These are phyloP conservation scores for Puffinus mauretanicus DNA, from an alignment of 2,113 vertebrate species.

Conservation along the genomic window DNA sequence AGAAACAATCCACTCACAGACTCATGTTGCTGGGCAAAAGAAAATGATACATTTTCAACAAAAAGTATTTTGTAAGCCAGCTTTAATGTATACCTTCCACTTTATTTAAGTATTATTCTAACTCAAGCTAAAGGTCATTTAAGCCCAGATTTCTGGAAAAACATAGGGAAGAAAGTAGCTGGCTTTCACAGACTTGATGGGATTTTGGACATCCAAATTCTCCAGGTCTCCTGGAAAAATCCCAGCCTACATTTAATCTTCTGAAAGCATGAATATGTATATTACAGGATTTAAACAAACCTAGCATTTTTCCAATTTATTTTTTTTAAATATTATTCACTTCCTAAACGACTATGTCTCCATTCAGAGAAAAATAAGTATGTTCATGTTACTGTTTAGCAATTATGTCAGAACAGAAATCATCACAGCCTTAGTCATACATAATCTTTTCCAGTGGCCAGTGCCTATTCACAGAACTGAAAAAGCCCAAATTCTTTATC, in stretches of 20 bases:
- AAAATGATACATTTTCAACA: not conserved
- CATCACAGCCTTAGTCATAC: constrained; percentile 32
- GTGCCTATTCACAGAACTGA: constrained; percentile 57
- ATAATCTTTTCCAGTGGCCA: constrained; percentile 61
- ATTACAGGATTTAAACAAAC: not conserved
- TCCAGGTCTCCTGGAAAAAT: not conserved
- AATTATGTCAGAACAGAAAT: constrained; percentile 10
- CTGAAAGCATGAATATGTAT: not conserved
- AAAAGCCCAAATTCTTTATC: constrained; percentile 71
- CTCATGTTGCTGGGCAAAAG: not conserved
- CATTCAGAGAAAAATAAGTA: not conserved
- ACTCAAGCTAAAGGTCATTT: not conserved
- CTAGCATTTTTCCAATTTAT: not conserved
- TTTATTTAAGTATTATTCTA: not conserved
- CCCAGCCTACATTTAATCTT: not conserved
- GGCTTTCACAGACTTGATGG: not conserved
- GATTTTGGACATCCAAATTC: not conserved
- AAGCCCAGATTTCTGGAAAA: not conserved
- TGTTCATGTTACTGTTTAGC: not conserved
- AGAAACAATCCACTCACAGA: not conserved
- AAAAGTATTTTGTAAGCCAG: not conserved
- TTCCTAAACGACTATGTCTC: not conserved
- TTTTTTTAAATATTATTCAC: not conserved
- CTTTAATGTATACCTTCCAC: not conserved
- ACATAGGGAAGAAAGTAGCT: not conserved